A percentile compares a stretch with the other conserved stretches of the same genome.
Evolutionary conservation across 2,113 vertebrate species (phyloP).

Genomic region (Beaufortia kweichowensis): DNA sequence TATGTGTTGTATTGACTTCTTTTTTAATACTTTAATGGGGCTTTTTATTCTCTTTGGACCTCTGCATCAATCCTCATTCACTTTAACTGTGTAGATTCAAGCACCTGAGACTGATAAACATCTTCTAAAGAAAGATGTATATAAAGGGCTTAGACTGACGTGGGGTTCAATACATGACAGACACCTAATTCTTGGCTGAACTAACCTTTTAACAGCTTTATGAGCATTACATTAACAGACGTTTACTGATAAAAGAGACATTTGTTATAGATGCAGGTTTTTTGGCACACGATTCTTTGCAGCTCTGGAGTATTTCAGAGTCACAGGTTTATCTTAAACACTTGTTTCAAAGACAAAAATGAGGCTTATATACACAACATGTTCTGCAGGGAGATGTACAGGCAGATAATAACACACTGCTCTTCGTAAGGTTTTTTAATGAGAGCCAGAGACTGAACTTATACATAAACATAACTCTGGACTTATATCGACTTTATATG

Average conservation of each 20-base stretch:
- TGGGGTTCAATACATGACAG: too few species aligned
- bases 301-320: constrained; percentile 60
- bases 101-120: too few species aligned
- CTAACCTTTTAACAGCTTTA: background rate
- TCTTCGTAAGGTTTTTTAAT: constrained; percentile 23
- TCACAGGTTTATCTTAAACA: constrained; percentile 57
- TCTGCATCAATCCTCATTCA: too few species aligned
- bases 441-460: constrained; percentile 7
- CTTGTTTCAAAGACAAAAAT: constrained; percentile 57
- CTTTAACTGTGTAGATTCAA: too few species aligned
- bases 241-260: background rate
- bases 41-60: too few species aligned
- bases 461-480: constrained; percentile 15
- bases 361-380: constrained; percentile 57
- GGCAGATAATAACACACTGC: constrained; percentile 25
- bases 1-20: too few species aligned
- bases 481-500: too few species aligned
- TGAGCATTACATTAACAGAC: background rate
- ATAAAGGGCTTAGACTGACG: too few species aligned
- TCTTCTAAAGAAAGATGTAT: too few species aligned
- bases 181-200: background rate
- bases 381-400: background rate
- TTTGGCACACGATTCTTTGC: constrained; percentile 39
- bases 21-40: too few species aligned
- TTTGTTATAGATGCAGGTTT: background rate